Conservation (phyloP, 2,888 invertebrate genomes). For the Drosophila percnosoma region DNA sequence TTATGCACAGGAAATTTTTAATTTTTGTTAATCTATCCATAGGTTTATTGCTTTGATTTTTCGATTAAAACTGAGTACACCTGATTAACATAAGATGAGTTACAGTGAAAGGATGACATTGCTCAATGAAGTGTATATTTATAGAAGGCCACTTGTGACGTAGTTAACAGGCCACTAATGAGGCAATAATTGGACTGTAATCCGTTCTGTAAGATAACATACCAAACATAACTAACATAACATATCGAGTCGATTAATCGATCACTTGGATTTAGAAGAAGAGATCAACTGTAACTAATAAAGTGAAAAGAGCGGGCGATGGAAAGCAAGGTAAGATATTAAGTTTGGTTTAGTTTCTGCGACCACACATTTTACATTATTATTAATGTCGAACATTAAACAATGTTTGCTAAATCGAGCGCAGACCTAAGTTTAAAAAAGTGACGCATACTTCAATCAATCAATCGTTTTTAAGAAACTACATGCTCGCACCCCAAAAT, state of each 20-base stretch:
- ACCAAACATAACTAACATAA: neutral
- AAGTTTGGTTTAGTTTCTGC: neutral
- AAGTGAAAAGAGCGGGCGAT: neutral
- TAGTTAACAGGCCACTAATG: neutral
- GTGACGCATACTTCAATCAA: conserved; percentile 16
- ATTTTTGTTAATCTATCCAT: neutral
- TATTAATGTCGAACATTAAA: neutral
- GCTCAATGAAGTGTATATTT: neutral
- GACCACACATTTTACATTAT: neutral
- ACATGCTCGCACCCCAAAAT: conserved; percentile 34
- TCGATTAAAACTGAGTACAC: neutral
- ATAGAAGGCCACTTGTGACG: neutral
- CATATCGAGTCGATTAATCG: neutral
- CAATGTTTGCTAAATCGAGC: neutral
- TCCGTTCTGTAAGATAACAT: neutral
- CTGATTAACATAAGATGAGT: neutral
- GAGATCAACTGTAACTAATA: neutral
- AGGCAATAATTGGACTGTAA: neutral
- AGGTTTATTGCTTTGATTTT: neutral
- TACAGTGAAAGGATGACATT: neutral
- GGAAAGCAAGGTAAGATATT: neutral
- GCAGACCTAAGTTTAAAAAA: neutral
- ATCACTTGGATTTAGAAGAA: neutral
- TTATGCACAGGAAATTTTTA: too few species aligned
- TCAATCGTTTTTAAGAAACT: conserved; percentile 4